Evolutionary conservation across 2,113 vertebrate genomes (phyloP).

Genomic region (Mugil cephalus): DNA sequence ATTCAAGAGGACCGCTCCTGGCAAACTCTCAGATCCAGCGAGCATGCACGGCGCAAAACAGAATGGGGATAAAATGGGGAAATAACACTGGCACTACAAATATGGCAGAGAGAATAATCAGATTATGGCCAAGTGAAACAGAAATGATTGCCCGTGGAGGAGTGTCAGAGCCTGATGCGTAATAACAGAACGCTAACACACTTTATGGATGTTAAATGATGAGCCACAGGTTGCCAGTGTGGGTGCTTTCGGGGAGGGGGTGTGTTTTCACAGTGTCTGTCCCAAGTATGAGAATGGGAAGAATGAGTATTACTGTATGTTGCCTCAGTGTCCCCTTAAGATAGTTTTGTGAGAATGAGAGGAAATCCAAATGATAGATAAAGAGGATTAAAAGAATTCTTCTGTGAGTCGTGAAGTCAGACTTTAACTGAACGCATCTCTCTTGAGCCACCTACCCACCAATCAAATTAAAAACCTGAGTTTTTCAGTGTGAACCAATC

Average conservation of each 20-base stretch:
- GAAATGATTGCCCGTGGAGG: constrained; percentile 68
- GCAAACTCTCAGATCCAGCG: constrained; percentile 78
- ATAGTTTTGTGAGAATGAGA: constrained; percentile 8
- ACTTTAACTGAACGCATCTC: too few relatives aligned
- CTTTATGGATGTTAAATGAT: constrained; percentile 68
- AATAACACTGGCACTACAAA: constrained; percentile 78
- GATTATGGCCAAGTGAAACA: constrained; percentile 79
- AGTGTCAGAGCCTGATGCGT: constrained; percentile 65
- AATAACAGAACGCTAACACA: constrained; percentile 64
- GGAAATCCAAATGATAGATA: neutral
- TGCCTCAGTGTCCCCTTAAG: neutral
- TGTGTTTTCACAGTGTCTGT: constrained; percentile 20
- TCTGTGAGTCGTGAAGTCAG: too few relatives aligned
- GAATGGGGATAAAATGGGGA: constrained; percentile 70
- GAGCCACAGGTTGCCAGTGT: constrained; percentile 57
- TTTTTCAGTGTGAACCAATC: too few relatives aligned
- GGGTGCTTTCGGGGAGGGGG: constrained; percentile 33
- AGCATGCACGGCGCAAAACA: constrained; percentile 73
- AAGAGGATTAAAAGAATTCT: neutral
- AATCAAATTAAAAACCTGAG: too few relatives aligned
- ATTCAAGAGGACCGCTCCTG: constrained; percentile 81
- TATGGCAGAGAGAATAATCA: constrained; percentile 76
- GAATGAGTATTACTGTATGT: constrained; percentile 3
- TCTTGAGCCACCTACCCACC: too few relatives aligned
- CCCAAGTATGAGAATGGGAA: neutral